Evolutionary conservation across 1,140 invertebrate species (phyloP), one percentile per base, ranked within the genome.

Genomic region (Procambarus clarkii): DNA sequence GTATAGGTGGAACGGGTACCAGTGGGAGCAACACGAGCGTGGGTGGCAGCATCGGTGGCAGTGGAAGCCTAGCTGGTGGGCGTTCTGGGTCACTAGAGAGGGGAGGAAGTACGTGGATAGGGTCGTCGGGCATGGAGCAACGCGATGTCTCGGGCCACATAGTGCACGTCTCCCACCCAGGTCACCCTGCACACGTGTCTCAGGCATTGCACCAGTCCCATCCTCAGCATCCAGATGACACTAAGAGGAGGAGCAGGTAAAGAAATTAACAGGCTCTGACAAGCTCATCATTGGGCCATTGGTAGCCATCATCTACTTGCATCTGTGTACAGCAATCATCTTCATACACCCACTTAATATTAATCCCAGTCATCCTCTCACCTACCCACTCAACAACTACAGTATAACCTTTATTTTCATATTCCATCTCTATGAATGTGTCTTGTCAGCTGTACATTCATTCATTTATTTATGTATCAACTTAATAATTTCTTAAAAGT

Each of bases 161-260:
- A 9, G 2, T 76, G 45, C 64, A 81, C 24, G 21, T 69, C 7
- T 50, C 87, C 82, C 83, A 90, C 46, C n/a, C 45, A 71, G 45
- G 45, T 50, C 88, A 83, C 76, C 34, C 58, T 34, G 15, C 78
- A 45, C 82, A 91, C 45, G 21, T 64, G 64, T 58, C 87, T 58
- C 87, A 88, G 60, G 48, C 46, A 2, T 2, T 60, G 3, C 74
- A 77, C 34, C 76, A 76, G 71, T 48, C 71, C 2, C 81, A 83
- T 64, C 54, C 46, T 8, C 21, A 74, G 58, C 69, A 78, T 21
- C 48, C 44, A 24, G 82, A 85, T 24, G 89, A 91, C 58, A 44
- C 50, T 3, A 91, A 85, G 76, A 91, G 83, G 74, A 85, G 82
- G 74, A 91, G 77, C 64, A 69, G 89, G 89, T 91, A 77, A 79